Conservation (phyloP, 2,797 vertebrate species). For the Tokudaia tokunoshimensis region DNA sequence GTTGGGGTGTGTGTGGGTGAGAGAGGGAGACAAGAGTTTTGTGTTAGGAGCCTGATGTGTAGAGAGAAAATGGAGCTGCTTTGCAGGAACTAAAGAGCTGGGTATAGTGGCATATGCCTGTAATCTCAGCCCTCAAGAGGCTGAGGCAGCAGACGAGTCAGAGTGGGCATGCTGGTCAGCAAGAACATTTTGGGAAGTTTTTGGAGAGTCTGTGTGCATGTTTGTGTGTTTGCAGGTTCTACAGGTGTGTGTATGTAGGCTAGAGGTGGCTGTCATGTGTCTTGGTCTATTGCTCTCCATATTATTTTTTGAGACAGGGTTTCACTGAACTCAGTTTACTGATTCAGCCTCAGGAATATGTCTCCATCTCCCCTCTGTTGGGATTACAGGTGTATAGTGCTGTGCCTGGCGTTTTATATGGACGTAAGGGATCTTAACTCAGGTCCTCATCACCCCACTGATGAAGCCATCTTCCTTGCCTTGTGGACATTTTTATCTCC, state of each 20-base stretch:
- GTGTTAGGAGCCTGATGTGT: not conserved
- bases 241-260: not conserved
- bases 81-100: constrained; percentile 3
- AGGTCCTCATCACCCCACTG: not conserved
- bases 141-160: not conserved
- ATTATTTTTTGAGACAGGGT: not conserved
- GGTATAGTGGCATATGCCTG: not conserved
- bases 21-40: not conserved
- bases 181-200: not conserved
- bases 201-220: not conserved
- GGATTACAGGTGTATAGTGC: not conserved
- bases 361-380: not conserved
- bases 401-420: not conserved
- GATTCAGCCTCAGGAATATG: not conserved
- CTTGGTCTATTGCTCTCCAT: not conserved
- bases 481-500: not conserved
- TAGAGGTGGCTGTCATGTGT: not conserved
- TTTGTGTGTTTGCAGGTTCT: not conserved
- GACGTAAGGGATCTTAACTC: not conserved
- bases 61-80: not conserved
- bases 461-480: not conserved
- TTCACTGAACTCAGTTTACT: not conserved
- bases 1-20: not conserved
- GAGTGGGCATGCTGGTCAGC: not conserved
- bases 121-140: not conserved